Evolutionary conservation across 2,113 vertebrate genomes (phyloP).

Genomic region (Oryctolagus cuniculus): DNA sequence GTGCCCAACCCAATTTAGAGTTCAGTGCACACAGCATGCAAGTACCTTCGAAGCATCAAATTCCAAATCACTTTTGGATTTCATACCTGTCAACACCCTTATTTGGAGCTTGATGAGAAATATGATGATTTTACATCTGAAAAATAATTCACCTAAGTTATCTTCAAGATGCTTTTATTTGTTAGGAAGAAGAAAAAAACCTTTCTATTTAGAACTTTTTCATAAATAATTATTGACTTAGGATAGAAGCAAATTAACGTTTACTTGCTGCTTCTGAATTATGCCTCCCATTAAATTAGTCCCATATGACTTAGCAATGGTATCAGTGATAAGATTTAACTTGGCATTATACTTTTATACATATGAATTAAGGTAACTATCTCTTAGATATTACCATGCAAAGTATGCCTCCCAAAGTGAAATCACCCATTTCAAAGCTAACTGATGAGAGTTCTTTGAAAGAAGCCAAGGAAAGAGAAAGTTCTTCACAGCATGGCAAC

Average conservation of each 20-base stretch:
- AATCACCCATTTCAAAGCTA: background rate
- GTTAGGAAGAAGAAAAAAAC: background rate
- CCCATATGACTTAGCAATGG: background rate
- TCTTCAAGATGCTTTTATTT: conserved; percentile 20
- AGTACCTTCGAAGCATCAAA: conserved; percentile 20
- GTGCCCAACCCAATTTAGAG: background rate
- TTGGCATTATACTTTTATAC: background rate
- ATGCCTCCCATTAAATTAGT: background rate
- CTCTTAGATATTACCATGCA: background rate
- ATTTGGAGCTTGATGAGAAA: background rate
- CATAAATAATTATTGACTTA: background rate
- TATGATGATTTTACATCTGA: background rate
- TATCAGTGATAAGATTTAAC: background rate
- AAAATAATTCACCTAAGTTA: conserved; percentile 21
- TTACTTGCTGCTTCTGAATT: background rate
- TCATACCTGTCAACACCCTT: background rate
- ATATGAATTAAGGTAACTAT: background rate
- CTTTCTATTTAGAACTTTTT: background rate
- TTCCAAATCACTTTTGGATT: conserved; percentile 46
- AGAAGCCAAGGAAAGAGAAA: background rate
- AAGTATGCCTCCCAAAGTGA: background rate
- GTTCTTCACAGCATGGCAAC: background rate
- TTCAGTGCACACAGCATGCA: background rate
- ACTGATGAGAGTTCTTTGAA: background rate
- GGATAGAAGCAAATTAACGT: background rate